Evolutionary conservation across 2,797 vertebrate species (phyloP).

Genomic region (Paramormyrops hopkinsi): DNA sequence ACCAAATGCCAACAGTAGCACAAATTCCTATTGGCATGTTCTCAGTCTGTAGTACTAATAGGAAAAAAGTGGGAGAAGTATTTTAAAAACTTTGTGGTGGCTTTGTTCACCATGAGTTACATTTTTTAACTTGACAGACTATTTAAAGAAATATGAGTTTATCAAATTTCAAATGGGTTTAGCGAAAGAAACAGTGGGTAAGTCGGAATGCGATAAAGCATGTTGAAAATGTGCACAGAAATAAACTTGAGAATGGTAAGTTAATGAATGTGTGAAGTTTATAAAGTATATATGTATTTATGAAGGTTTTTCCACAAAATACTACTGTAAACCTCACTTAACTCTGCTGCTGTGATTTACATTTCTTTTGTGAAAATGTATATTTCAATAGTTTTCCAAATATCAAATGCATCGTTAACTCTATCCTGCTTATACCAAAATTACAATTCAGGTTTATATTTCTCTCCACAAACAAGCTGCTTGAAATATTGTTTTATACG

Average conservation of each 20-base stretch:
- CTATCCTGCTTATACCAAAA: conserved; percentile 93
- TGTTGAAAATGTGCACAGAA: conserved; percentile 86
- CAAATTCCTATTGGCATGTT: background rate
- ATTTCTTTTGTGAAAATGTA: conserved; percentile 58
- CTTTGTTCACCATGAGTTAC: conserved; percentile 28
- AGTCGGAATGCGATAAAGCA: conserved; percentile 85
- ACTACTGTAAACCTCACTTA: conserved; percentile 82
- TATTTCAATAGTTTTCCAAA: conserved; percentile 49
- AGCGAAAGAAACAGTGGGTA: conserved; percentile 68
- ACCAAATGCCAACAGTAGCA: conserved; percentile 12
- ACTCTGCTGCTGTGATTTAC: conserved; percentile 81
- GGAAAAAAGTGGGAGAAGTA: background rate
- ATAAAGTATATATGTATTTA: conserved; percentile 59
- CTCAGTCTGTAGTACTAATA: background rate
- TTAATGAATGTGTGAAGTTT: conserved; percentile 71
- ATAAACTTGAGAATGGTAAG: conserved; percentile 78
- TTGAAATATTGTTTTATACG: conserved; percentile 42
- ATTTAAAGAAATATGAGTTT: conserved; percentile 44
- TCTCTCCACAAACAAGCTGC: conserved; percentile 74
- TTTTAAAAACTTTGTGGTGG: conserved; percentile 23
- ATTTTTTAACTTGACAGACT: conserved; percentile 35
- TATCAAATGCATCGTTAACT: conserved; percentile 60
- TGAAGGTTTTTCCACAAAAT: conserved; percentile 75
- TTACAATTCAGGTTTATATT: conserved; percentile 86
- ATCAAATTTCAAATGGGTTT: conserved; percentile 24